Conservation (phyloP, 2,888 invertebrate species). For the Scaptodrosophila latifasciaeformis region DNA sequence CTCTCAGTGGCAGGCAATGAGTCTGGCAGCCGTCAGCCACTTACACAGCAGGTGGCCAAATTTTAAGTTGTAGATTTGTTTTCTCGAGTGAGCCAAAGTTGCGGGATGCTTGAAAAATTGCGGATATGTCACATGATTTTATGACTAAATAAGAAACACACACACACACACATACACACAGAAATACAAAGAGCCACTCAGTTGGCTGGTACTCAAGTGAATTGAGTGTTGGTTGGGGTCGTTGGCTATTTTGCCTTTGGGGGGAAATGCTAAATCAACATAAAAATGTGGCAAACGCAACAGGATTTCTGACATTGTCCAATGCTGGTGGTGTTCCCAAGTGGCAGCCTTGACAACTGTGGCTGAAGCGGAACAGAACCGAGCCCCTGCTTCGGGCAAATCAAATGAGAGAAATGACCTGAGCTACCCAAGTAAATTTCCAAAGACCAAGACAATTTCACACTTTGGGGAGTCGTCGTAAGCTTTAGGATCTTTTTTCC, state of each 20-base stretch:
- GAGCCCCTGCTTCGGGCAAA: slow-evolving; percentile 8
- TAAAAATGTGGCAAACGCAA: slow-evolving; percentile 52
- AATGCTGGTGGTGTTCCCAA: slow-evolving; percentile 4
- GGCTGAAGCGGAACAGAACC: background rate
- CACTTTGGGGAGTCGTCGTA: slow-evolving; percentile 63
- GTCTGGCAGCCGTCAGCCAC: too few species aligned
- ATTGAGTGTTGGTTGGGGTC: background rate
- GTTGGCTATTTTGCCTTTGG: slow-evolving; percentile 4
- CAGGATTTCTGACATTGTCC: slow-evolving; percentile 39
- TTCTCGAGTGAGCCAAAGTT: slow-evolving; percentile 27
- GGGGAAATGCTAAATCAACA: slow-evolving; percentile 61
- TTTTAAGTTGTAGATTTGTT: slow-evolving; percentile 62
- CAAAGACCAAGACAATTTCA: slow-evolving; percentile 55
- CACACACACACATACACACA: too few species aligned
- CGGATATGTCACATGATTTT: slow-evolving; percentile 69
- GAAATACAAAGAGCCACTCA: slow-evolving; percentile 3
- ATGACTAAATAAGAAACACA: slow-evolving; percentile 44
- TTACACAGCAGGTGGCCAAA: too few species aligned
- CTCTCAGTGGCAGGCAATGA: background rate
- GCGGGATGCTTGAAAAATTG: slow-evolving; percentile 56
- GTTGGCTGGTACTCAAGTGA: slow-evolving; percentile 1
- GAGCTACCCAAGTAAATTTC: too few species aligned
- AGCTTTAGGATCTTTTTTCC: background rate
- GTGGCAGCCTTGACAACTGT: slow-evolving; percentile 11
- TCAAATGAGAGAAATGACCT: too few species aligned